These are phyloP conservation scores for Thumatha senex DNA, from an alignment of 2,888 invertebrate species.

Conservation along the genomic window DNA sequence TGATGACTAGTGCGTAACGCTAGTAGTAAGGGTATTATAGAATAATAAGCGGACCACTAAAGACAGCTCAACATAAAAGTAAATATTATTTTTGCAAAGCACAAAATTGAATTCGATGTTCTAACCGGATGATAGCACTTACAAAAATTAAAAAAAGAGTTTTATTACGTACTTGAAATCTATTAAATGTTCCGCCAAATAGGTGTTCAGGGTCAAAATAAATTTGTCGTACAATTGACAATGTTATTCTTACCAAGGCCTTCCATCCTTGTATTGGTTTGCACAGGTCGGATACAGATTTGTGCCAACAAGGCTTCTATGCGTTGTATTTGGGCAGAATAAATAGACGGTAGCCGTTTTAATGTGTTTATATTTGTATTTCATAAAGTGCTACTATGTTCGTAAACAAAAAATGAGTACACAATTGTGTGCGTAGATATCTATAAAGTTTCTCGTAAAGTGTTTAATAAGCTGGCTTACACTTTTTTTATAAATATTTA, in stretches of 20 bases:
- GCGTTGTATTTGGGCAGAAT: slow-evolving; percentile 29
- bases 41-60: not conserved
- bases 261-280: slow-evolving; percentile 49
- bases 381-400: slow-evolving; percentile 5
- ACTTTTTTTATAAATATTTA: too few species aligned
- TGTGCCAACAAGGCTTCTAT: slow-evolving; percentile 32
- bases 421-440: not conserved
- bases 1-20: too few species aligned
- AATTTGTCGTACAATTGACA: slow-evolving; percentile 14
- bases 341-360: slow-evolving; percentile 20
- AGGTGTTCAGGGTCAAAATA: not conserved
- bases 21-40: too few species aligned
- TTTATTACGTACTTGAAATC: not conserved
- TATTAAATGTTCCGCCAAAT: not conserved
- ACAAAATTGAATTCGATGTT: not conserved
- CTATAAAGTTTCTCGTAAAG: not conserved
- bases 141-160: not conserved
- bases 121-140: not conserved
- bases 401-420: not conserved
- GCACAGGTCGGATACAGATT: slow-evolving; percentile 32
- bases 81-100: not conserved
- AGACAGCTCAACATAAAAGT: not conserved
- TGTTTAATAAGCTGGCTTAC: too few species aligned
- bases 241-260: slow-evolving; percentile 38
- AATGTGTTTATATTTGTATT: slow-evolving; percentile 11